Conservation (phyloP, 2,888 invertebrate species). For the Ornithoptera alexandrae region DNA sequence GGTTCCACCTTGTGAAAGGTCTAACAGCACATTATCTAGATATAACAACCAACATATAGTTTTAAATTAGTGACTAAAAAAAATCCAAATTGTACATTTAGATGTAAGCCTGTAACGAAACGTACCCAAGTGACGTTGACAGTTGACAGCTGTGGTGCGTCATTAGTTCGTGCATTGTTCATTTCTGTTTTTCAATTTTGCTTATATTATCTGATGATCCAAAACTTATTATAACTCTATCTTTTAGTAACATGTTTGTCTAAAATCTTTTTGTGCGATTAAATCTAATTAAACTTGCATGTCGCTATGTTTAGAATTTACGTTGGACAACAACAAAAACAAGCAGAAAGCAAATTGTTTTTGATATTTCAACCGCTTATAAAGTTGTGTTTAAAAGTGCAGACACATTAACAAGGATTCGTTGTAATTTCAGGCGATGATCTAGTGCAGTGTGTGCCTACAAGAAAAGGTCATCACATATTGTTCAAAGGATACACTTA, state of each 20-base stretch:
- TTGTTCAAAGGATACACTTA: conserved; percentile 73
- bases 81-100: no score
- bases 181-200: neutral
- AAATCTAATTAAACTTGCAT: neutral
- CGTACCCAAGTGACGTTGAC: neutral
- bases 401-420: conserved; percentile 4
- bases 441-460: conserved; percentile 71
- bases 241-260: neutral
- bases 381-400: conserved; percentile 3
- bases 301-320: conserved; percentile 2
- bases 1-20: no score
- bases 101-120: neutral
- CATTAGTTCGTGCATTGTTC: neutral
- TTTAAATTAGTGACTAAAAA: no score
- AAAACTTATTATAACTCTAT: neutral
- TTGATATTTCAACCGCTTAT: conserved; percentile 9
- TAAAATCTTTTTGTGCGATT: neutral
- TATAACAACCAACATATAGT: no score
- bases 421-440: conserved; percentile 63
- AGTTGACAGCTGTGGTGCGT: conserved; percentile 13
- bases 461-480: conserved; percentile 71
- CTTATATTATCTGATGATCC: neutral
- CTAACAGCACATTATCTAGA: no score
- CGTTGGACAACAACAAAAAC: conserved; percentile 26
- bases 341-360: conserved; percentile 18